These are phyloP conservation scores for Nyctibius bracteatus DNA, from an alignment of 2,113 vertebrate genomes.

Conservation along the genomic window DNA sequence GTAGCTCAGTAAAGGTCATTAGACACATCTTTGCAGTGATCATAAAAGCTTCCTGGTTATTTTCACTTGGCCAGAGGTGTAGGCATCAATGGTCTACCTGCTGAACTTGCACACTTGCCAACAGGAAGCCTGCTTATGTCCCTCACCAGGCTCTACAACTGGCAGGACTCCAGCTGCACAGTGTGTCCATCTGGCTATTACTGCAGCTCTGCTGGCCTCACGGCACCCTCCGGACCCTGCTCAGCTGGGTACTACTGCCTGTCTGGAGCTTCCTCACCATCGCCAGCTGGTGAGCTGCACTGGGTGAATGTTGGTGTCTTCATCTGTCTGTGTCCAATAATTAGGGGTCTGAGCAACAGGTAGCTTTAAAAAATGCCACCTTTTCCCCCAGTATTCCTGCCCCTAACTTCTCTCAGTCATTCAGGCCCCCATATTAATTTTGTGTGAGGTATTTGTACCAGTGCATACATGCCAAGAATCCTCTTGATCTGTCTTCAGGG, in stretches of 20 bases:
- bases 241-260: conserved; percentile 84
- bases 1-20: not conserved
- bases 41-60: not conserved
- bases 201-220: conserved; percentile 79
- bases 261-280: conserved; percentile 69
- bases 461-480: rapidly evolving
- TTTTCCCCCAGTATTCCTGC: not conserved
- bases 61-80: not conserved
- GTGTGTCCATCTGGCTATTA: conserved; percentile 80
- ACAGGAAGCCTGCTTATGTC: not conserved
- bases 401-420: not conserved
- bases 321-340: not conserved
- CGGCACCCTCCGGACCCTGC: conserved; percentile 82
- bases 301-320: rapidly evolving
- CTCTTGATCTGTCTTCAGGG: not conserved
- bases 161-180: conserved; percentile 72
- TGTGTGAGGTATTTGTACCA: not conserved
- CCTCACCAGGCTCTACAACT: conserved; percentile 74
- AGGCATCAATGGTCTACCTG: not conserved
- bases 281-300: not conserved
- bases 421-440: not conserved
- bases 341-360: not conserved
- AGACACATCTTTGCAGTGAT: not conserved
- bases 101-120: not conserved
- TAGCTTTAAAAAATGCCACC: not conserved